These are phyloP conservation scores for Taurulus bubalis DNA, from an alignment of 2,113 vertebrate genomes.

Conservation along the genomic window DNA sequence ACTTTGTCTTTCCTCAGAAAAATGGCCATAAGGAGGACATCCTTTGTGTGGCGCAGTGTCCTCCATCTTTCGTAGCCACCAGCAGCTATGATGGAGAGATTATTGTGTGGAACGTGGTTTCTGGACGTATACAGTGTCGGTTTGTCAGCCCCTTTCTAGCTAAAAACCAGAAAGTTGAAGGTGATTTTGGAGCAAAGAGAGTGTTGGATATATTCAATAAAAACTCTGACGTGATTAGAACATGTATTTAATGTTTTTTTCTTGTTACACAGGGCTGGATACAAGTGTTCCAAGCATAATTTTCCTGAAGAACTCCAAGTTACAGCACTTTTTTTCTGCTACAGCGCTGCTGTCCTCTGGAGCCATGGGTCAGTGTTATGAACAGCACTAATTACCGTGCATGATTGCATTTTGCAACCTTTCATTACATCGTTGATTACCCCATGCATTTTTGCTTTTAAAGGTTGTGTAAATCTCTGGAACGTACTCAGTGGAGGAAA, in stretches of 20 bases:
- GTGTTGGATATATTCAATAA: background rate
- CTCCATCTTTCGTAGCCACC: slow-evolving; percentile 80
- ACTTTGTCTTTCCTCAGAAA: slow-evolving; percentile 57
- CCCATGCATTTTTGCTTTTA: slow-evolving; percentile 34
- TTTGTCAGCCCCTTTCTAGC: slow-evolving; percentile 54
- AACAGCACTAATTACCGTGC: background rate
- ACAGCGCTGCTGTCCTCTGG: slow-evolving; percentile 78
- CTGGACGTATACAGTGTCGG: slow-evolving; percentile 75
- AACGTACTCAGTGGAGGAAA: slow-evolving; percentile 70
- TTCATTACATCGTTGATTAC: slow-evolving; percentile 29
- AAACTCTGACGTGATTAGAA: background rate
- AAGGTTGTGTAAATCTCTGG: slow-evolving; percentile 82
- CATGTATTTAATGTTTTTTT: slow-evolving; percentile 14
- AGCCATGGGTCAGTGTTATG: slow-evolving; percentile 68
- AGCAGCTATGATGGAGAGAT: slow-evolving; percentile 83
- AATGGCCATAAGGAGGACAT: slow-evolving; percentile 79
- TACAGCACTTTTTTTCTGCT: slow-evolving; percentile 60
- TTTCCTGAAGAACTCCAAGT: slow-evolving; percentile 73
- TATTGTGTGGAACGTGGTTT: slow-evolving; percentile 83
- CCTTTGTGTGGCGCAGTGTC: slow-evolving; percentile 83
- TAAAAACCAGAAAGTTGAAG: slow-evolving; percentile 31
- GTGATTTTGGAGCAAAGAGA: slow-evolving; percentile 44
- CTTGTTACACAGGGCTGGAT: slow-evolving; percentile 61
- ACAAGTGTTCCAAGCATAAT: slow-evolving; percentile 70
- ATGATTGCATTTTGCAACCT: slow-evolving; percentile 34